phyloP scores from a whole-genome alignment of 53 echinoderm and acorn worm species.

The Holothuria leucospilota region DNA sequence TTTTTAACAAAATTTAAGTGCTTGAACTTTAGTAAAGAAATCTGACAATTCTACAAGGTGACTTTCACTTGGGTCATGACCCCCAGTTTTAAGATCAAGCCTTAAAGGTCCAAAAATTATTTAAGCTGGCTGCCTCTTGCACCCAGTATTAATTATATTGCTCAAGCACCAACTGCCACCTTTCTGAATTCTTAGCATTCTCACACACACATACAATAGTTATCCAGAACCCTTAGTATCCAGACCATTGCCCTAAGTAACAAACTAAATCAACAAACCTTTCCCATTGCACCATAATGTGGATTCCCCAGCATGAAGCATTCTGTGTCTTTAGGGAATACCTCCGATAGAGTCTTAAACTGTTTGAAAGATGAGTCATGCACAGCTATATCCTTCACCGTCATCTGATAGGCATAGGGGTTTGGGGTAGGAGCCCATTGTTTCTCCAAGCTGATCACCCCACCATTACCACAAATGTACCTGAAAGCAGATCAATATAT shows the following conservation, averaged over 20 bases:
- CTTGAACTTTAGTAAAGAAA: too few relatives aligned
- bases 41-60: too few relatives aligned
- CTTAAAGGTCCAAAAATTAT: too few relatives aligned
- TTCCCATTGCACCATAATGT: slow-evolving; percentile 89
- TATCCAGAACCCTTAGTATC: too few relatives aligned
- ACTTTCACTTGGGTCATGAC: too few relatives aligned
- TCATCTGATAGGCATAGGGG: slow-evolving; percentile 81
- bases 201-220: too few relatives aligned
- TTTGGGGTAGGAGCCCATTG: slow-evolving; percentile 85
- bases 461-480: slow-evolving; percentile 80
- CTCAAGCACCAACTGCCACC: too few relatives aligned
- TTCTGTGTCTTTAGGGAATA: slow-evolving; percentile 69
- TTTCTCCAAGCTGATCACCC: slow-evolving; percentile 88
- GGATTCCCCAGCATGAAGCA: slow-evolving; percentile 98
- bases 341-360: slow-evolving; percentile 92
- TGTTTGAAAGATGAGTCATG: slow-evolving; percentile 91
- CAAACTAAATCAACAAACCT: slow-evolving; percentile 53
- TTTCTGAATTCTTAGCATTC: too few relatives aligned
- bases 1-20: too few relatives aligned
- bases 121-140: too few relatives aligned
- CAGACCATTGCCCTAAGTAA: background rate
- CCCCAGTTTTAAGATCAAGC: too few relatives aligned
- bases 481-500: slow-evolving; percentile 40
- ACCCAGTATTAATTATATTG: too few relatives aligned
- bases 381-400: slow-evolving; percentile 88